phyloP scores from a whole-genome alignment of 1,140 invertebrate genomes.

The Drosophila bocqueti region DNA sequence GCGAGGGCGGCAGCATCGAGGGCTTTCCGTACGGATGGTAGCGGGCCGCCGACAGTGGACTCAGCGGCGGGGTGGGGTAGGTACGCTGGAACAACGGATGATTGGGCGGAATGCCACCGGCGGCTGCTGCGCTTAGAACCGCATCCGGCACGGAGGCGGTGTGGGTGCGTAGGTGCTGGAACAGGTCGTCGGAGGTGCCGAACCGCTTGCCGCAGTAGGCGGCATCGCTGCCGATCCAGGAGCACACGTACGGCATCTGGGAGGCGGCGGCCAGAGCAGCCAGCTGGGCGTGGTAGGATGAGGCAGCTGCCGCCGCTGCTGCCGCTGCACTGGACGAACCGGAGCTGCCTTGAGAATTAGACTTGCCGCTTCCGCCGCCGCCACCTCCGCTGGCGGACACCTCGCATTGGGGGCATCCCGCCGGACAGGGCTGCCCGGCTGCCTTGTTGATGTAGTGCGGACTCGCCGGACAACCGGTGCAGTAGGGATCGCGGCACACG shows the following conservation, averaged over 20 bases:
- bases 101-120: constrained; percentile 86
- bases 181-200: constrained; percentile 93
- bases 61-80: constrained; percentile 95
- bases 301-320: constrained; percentile 85
- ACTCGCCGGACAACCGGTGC: constrained; percentile 94
- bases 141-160: constrained; percentile 88
- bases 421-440: constrained; percentile 89
- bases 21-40: constrained; percentile 95
- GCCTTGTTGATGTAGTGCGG: constrained; percentile 90
- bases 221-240: constrained; percentile 95
- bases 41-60: constrained; percentile 91
- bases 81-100: constrained; percentile 90
- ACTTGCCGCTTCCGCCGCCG: constrained; percentile 68
- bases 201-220: constrained; percentile 97
- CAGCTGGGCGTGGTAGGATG: constrained; percentile 91
- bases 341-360: constrained; percentile 16
- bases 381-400: constrained; percentile 12
- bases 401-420: constrained; percentile 95
- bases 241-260: constrained; percentile 93
- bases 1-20: constrained; percentile 86
- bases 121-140: constrained; percentile 86
- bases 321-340: constrained; percentile 62
- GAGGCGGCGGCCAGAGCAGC: constrained; percentile 90
- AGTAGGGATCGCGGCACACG: constrained; percentile 95
- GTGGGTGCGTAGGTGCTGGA: constrained; percentile 95